phyloP scores from a whole-genome alignment of 2,888 invertebrate species.

The Ophioninae sp. region DNA sequence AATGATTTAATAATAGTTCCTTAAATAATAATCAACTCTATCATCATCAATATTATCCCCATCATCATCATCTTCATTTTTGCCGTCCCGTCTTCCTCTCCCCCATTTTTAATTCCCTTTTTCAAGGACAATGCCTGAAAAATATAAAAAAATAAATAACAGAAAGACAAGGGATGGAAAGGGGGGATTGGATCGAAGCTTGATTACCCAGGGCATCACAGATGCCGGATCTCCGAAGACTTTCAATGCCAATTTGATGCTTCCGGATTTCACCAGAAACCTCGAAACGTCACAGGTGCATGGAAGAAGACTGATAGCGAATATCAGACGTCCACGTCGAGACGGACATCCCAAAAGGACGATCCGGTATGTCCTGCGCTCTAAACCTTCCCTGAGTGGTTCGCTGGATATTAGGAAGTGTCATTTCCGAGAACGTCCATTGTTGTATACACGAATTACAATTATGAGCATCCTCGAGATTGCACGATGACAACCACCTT shows the following conservation, averaged over 20 bases:
- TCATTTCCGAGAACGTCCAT: constrained; percentile 25
- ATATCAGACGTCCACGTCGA: background rate
- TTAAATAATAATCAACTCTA: too few relatives aligned
- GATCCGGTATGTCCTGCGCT: background rate
- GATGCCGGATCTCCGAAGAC: background rate
- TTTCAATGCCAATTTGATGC: background rate
- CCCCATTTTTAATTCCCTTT: background rate
- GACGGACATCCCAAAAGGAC: background rate
- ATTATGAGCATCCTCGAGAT: constrained; percentile 28
- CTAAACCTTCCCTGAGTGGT: constrained; percentile 1
- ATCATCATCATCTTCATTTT: too few relatives aligned
- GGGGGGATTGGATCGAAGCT: background rate
- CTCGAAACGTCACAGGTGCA: background rate
- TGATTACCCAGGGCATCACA: background rate
- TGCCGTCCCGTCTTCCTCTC: background rate
- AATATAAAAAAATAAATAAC: background rate
- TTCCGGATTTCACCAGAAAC: background rate
- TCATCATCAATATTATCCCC: too few relatives aligned
- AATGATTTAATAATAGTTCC: too few relatives aligned
- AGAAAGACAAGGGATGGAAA: background rate
- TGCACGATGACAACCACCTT: constrained; percentile 4
- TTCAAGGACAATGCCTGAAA: background rate
- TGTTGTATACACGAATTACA: constrained; percentile 4
- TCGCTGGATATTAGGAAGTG: background rate
- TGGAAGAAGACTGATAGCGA: background rate